Base-by-base conservation (phyloP, 2,888 invertebrate genomes). In the Cyaniris semiargus region DNA sequence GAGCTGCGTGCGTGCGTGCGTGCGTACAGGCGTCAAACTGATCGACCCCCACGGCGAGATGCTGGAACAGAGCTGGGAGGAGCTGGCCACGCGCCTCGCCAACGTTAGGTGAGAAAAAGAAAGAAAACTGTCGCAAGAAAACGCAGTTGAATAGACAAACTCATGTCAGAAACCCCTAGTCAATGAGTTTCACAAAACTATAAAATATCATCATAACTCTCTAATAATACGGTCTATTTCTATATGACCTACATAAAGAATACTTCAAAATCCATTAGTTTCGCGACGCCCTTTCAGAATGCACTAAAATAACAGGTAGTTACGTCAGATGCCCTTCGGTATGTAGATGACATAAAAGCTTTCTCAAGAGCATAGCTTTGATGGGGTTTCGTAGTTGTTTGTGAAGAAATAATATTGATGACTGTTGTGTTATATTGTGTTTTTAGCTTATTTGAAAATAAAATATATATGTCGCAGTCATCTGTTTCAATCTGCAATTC, bases 281-380 rank as follows among this genome's bases (percentile, higher is more conserved):
- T 23, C 60, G 27, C 66, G 27, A 27, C 66, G 66, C 66, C 27
- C 66, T 66, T 66, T 23, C 18, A 10, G 66, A 27, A 66, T 66
- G 66, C 15, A 18, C 66, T 66, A 31, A 66, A 66, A 31, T 66
- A 66, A 66, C 66, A 66, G 66, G 66, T 66, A 18, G 27, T 66
- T 66, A 66, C 27, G 27, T 66, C 15, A 66, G 15, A 13, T 66
- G 66, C 15, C 27, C 66, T 66, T 66, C 66, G 66, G 31, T 27
- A 66, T 66, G 27, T 15, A 27, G 60, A 10, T 27, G 27, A 66
- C 13, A 18, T 66, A 31, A 66, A 15, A 66, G 66, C 18, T 44
- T 44, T 27, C 15, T 31, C 66, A 31, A 66, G 15, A 23, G 60
- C 23, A 56, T 8, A 98, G 97, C 18, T 27, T 7, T 3, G 1